Percentiles rank a stretch among this genome's conserved stretches.
Conservation (phyloP, 2,113 vertebrate species). For the Bucco capensis region DNA sequence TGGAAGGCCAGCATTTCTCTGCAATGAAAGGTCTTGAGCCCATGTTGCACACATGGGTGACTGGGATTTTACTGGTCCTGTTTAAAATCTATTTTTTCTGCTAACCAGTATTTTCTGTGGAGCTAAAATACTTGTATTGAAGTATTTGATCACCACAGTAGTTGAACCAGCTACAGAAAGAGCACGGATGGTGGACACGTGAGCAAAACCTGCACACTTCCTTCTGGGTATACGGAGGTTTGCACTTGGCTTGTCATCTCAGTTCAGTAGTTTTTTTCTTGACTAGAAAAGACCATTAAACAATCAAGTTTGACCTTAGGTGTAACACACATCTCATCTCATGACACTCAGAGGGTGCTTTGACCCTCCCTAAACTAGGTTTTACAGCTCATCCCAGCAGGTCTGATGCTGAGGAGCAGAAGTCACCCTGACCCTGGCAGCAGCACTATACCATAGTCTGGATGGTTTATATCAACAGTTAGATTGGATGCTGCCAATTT, state of each 20-base stretch:
- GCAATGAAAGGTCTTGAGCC: background rate
- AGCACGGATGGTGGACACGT: accelerated
- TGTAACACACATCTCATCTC: background rate
- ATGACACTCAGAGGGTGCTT: background rate
- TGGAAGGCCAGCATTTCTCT: background rate
- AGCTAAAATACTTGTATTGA: background rate
- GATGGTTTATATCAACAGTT: background rate
- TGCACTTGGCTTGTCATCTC: background rate
- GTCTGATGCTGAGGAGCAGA: background rate
- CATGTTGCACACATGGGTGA: accelerated
- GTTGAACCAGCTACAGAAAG: background rate
- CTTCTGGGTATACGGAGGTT: background rate
- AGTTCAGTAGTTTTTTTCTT: background rate
- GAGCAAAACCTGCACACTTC: background rate
- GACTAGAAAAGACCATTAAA: background rate
- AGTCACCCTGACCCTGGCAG: background rate
- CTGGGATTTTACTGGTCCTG: background rate
- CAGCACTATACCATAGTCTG: background rate
- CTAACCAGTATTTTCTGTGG: background rate
- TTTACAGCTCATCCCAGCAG: background rate
- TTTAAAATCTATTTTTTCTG: background rate
- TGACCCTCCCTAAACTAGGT: background rate
- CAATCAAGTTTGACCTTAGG: accelerated
- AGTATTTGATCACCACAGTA: background rate
- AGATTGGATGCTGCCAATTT: background rate